phyloP scores from a whole-genome alignment of 2,113 vertebrate species.

The Takifugu flavidus region DNA sequence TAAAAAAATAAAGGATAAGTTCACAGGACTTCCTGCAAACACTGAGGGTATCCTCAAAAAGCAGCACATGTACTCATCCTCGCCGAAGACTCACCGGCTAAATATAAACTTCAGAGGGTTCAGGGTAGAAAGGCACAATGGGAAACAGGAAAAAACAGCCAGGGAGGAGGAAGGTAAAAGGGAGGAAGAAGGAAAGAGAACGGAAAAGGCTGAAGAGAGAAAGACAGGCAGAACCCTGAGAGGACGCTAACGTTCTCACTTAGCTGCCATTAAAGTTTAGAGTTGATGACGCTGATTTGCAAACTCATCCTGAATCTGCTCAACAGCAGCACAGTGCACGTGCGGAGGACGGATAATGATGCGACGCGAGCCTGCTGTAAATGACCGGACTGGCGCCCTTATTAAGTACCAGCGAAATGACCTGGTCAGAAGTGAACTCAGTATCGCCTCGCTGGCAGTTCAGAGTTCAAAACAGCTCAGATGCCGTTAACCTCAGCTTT shows the following conservation, averaged over 20 bases:
- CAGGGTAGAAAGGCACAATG: constrained; percentile 51
- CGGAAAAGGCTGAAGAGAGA: constrained; percentile 10
- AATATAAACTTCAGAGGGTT: constrained; percentile 59
- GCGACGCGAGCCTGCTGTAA: neutral
- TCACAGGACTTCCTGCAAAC: constrained; percentile 48
- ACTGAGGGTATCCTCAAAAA: constrained; percentile 35
- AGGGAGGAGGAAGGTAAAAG: constrained; percentile 22
- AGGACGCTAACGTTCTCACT: neutral
- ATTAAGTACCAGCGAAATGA: neutral
- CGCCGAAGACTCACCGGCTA: constrained; percentile 46
- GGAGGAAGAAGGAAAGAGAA: constrained; percentile 17
- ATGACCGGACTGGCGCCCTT: neutral
- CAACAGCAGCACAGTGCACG: neutral
- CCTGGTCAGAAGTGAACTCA: constrained; percentile 20
- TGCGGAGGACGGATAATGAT: neutral
- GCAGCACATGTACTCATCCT: constrained; percentile 42
- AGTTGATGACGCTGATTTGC: neutral
- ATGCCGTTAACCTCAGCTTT: constrained; percentile 24
- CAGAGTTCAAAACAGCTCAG: constrained; percentile 27
- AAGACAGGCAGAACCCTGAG: constrained; percentile 11
- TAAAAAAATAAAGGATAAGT: constrained; percentile 37
- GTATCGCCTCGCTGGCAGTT: constrained; percentile 5
- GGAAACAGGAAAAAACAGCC: constrained; percentile 43
- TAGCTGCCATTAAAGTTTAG: neutral
- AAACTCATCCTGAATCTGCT: too few species aligned